Evolutionary conservation across 2,113 vertebrate species (phyloP).

Genomic region (Theristicus caerulescens): DNA sequence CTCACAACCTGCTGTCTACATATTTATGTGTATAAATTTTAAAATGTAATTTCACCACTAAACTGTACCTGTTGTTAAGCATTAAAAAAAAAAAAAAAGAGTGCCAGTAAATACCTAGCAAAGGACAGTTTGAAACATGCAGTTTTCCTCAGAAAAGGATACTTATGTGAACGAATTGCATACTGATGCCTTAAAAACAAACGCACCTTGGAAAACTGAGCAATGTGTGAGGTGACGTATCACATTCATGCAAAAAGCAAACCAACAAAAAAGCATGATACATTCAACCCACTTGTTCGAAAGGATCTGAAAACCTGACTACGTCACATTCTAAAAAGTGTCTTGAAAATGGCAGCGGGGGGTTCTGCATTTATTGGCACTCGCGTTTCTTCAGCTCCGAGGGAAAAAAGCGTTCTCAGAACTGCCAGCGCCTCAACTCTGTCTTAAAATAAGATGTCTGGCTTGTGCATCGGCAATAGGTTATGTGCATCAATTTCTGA

Average conservation of each 20-base stretch:
- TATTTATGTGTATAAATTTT: not conserved
- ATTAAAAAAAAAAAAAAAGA: not conserved
- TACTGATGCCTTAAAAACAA: not conserved
- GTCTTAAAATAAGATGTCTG: not conserved
- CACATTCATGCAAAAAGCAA: not conserved
- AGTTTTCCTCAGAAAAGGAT: not conserved
- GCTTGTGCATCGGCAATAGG: slow-evolving; percentile 18
- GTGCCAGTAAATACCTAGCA: not conserved
- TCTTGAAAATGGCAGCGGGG: not conserved
- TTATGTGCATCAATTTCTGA: slow-evolving; percentile 4
- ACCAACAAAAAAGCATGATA: not conserved
- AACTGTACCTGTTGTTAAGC: not conserved
- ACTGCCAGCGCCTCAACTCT: not conserved
- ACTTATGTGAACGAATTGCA: not conserved
- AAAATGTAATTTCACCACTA: not conserved
- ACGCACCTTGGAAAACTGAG: not conserved
- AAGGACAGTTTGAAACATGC: not conserved
- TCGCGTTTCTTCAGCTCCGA: not conserved
- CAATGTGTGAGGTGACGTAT: not conserved
- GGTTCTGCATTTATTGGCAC: not conserved
- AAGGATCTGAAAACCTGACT: not conserved
- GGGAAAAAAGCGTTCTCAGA: not conserved
- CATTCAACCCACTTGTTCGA: not conserved
- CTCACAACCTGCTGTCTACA: not conserved
- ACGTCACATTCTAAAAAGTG: not conserved